phyloP scores from a whole-genome alignment of 2,888 invertebrate genomes.

The Pterostichus madidus region DNA sequence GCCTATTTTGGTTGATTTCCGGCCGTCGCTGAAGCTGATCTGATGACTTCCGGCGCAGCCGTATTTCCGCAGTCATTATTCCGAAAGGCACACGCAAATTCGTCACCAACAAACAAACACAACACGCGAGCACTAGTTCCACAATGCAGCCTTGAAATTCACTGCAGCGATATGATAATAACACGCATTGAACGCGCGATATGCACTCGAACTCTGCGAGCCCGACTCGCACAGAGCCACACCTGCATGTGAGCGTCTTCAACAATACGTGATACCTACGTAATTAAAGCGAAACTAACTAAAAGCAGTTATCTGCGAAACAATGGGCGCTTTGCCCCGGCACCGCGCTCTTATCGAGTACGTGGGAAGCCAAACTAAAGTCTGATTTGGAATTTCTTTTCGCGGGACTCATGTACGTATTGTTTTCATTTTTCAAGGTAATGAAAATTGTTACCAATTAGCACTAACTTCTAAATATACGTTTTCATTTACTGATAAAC shows the following conservation, averaged over 20 bases:
- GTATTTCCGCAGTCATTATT: conserved; percentile 70
- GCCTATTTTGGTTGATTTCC: conserved; percentile 72
- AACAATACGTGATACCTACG: conserved; percentile 61
- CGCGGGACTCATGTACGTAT: conserved; percentile 7
- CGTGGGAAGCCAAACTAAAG: conserved; percentile 50
- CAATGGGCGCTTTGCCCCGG: conserved; percentile 51
- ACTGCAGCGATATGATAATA: conserved; percentile 33
- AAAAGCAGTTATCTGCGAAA: conserved; percentile 59
- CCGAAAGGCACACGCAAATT: conserved; percentile 66
- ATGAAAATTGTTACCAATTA: background rate
- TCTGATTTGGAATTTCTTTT: conserved; percentile 44
- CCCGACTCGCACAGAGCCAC: conserved; percentile 22
- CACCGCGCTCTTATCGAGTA: conserved; percentile 43
- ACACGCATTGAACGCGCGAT: background rate
- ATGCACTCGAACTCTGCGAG: background rate
- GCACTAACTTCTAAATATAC: background rate
- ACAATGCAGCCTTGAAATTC: background rate
- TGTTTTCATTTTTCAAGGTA: conserved; percentile 29
- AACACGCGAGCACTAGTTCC: conserved; percentile 50
- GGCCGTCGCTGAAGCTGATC: conserved; percentile 71
- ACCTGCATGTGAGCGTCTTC: conserved; percentile 61
- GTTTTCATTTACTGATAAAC: background rate
- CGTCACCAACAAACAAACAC: conserved; percentile 68
- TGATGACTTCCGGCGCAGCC: conserved; percentile 73
- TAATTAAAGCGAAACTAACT: conserved; percentile 63